Base-by-base conservation (phyloP, 2,113 vertebrate species). In the Calidris pugnax region DNA sequence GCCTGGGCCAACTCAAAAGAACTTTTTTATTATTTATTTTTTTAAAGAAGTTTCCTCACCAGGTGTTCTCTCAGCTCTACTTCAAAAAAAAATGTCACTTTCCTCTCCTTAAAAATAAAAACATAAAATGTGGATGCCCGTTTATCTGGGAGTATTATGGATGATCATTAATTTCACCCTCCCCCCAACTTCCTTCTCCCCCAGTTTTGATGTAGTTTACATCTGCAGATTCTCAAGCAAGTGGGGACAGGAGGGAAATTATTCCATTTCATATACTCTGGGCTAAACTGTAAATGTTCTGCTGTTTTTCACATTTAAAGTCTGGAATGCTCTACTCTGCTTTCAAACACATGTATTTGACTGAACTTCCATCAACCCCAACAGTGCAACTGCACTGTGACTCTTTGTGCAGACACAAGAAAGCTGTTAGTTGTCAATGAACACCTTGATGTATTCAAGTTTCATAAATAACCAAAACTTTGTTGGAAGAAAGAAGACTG, bases 281-380 rank as follows among this genome's bases (percentile, higher is more conserved):
- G 12, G 26, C 51, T 60, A 14, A 91, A 87, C 18, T 14, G 26
- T 48, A 37, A 16, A n/a, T 47, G 84, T 47, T 97, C 97, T 98
- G 97, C 95, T 98, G 87, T 95, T 98, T 97, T 98, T 98, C 97
- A 97, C 96, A 96, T 97, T 98, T 95, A 94, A 93, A 94, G 64
- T 94, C 92, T 95, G 91, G 95, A 96, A 91, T 10, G 0, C 57
- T 96, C 45, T 81, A 43, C 59, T 94, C 53, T 94, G 68, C 94
- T 96, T 96, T 96, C 93, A 96, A 95, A 76, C 68, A 91, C 60
- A 85, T 41, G 57, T 75, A 93, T 97, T 97, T 95, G 43, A 97
- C 30, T 98, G 97, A 98, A 98, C 97, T 97, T 93, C 77, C 92
- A 90, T 87, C 95, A 97, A 97, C 94, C 97, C 83, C 85, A 50